phyloP scores from a whole-genome alignment of 2,888 invertebrate species.

The Drosophila algonquin region DNA sequence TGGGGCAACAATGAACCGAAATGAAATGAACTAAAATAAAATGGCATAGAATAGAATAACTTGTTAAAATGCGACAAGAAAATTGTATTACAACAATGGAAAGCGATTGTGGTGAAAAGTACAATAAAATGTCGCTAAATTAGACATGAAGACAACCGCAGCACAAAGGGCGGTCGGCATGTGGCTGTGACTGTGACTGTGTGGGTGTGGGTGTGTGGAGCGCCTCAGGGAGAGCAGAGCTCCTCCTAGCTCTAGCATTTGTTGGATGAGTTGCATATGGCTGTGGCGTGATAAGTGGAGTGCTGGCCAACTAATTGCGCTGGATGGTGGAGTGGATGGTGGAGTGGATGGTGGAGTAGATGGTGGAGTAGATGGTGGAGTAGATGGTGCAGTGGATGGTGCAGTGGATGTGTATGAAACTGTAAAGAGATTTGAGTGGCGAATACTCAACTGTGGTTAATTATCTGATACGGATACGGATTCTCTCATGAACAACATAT shows the following conservation, averaged over 20 bases:
- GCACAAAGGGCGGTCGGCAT: slow-evolving; percentile 22
- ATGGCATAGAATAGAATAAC: slow-evolving; percentile 72
- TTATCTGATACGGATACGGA: not conserved
- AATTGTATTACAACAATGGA: slow-evolving; percentile 80
- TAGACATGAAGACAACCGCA: slow-evolving; percentile 83
- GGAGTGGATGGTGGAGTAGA: not conserved
- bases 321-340: not conserved
- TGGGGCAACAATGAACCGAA: slow-evolving; percentile 53
- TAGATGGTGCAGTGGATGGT: not conserved
- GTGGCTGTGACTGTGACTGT: not conserved
- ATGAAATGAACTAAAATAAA: slow-evolving; percentile 61
- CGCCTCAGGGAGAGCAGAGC: not conserved
- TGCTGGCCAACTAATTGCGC: slow-evolving; percentile 39
- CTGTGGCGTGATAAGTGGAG: slow-evolving; percentile 22
- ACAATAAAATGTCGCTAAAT: slow-evolving; percentile 83
- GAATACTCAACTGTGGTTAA: not conserved
- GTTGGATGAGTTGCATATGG: slow-evolving; percentile 9
- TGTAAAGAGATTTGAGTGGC: not conserved
- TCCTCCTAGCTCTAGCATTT: not conserved
- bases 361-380: not conserved
- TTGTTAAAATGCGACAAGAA: slow-evolving; percentile 80
- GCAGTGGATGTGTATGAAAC: not conserved
- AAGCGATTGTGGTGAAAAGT: slow-evolving; percentile 79
- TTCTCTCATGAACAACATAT: not conserved
- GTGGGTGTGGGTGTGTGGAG: not conserved